A percentile compares a stretch with the other conserved stretches of the same genome.
phyloP scores from a whole-genome alignment of 2,888 invertebrate species.

The Coelopa pilipes region DNA sequence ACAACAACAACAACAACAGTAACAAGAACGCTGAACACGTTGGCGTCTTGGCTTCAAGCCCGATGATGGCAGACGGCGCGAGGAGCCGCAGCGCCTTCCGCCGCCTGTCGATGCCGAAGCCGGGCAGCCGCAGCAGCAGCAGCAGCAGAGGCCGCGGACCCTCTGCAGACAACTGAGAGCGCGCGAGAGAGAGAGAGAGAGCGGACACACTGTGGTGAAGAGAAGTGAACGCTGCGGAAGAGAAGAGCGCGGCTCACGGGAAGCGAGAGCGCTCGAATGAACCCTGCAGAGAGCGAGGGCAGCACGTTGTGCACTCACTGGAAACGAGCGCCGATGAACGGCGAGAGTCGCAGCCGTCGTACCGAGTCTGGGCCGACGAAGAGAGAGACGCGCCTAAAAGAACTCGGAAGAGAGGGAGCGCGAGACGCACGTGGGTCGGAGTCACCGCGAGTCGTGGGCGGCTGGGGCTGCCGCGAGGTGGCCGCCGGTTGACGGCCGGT shows the following conservation, averaged over 20 bases:
- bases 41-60: slow-evolving; percentile 33
- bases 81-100: too few species aligned
- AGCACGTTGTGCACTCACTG: slow-evolving; percentile 35
- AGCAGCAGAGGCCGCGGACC: background rate
- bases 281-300: background rate
- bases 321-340: slow-evolving; percentile 11
- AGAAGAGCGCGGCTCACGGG: background rate
- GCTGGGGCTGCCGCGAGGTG: too few species aligned
- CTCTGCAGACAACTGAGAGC: background rate
- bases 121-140: slow-evolving; percentile 9
- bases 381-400: too few species aligned
- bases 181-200: background rate
- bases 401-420: too few species aligned
- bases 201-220: too few species aligned
- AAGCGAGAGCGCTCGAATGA: background rate
- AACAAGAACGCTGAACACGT: slow-evolving; percentile 24
- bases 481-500: too few species aligned
- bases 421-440: too few species aligned
- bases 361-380: too few species aligned
- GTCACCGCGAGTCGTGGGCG: too few species aligned
- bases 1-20: background rate
- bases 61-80: background rate
- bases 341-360: too few species aligned
- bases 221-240: too few species aligned
- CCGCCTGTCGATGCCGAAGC: too few species aligned